phyloP scores from a whole-genome alignment of 2,113 vertebrate species.

The Butorides virescens region DNA sequence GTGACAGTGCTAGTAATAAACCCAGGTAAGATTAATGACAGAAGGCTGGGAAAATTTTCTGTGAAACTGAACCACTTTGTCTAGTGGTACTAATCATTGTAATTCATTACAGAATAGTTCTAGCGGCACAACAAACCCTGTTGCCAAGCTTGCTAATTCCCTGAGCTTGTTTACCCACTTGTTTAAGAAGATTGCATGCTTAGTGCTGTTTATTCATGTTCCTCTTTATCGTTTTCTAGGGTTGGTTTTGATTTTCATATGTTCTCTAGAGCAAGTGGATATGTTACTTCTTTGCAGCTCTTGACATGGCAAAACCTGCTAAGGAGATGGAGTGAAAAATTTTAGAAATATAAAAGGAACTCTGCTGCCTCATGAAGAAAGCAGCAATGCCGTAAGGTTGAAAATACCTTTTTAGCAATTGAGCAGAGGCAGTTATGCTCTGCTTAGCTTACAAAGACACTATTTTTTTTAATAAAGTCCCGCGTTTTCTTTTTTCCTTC shows the following conservation, averaged over 20 bases:
- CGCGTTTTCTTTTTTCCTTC: not conserved
- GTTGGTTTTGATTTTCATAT: not conserved
- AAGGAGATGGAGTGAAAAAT: not conserved
- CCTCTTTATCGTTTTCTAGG: not conserved
- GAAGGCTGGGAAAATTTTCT: conserved; percentile 40
- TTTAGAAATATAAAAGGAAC: not conserved
- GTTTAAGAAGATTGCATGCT: conserved; percentile 34
- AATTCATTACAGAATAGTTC: conserved; percentile 57
- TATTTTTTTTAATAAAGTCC: not conserved
- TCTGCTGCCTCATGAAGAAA: not conserved
- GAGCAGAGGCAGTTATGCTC: not conserved
- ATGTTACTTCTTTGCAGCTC: not conserved
- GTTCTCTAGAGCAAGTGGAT: not conserved
- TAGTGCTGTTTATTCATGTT: not conserved
- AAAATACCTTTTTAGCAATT: not conserved
- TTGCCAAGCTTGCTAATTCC: conserved; percentile 41
- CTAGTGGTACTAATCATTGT: conserved; percentile 43
- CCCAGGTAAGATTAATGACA: conserved; percentile 67
- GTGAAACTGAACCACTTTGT: conserved; percentile 16
- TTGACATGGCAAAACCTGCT: not conserved
- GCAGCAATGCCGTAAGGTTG: not conserved
- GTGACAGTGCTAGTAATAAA: conserved; percentile 51
- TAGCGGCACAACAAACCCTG: conserved; percentile 24
- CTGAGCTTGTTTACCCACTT: conserved; percentile 43
- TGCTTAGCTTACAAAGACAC: not conserved